Percentiles rank a stretch among this genome's conserved stretches.
Conservation (phyloP, 2,888 invertebrate species). For the Platypus cylindrus region DNA sequence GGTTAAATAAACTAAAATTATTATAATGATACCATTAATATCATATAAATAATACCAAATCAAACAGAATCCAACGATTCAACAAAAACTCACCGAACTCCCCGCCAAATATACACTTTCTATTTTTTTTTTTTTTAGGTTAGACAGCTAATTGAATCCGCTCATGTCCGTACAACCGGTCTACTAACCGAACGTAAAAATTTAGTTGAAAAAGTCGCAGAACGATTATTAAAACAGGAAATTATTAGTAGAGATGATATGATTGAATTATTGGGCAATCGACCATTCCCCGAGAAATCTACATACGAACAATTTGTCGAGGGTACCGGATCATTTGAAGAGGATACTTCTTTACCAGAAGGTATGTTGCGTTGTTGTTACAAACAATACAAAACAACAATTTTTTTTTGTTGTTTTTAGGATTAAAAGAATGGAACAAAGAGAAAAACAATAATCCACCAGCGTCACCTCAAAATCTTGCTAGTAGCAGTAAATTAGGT, state of each 20-base stretch:
- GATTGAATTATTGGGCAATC: slow-evolving; percentile 85
- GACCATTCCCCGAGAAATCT: slow-evolving; percentile 97
- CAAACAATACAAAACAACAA: not conserved
- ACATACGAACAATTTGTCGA: slow-evolving; percentile 99
- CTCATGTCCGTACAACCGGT: slow-evolving; percentile 68
- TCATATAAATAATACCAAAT: no score
- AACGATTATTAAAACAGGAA: slow-evolving; percentile 85
- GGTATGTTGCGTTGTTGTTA: slow-evolving; percentile 37
- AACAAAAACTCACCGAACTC: no score
- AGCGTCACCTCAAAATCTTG: slow-evolving; percentile 2
- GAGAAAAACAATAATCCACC: slow-evolving; percentile 31
- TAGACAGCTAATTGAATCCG: slow-evolving; percentile 56
- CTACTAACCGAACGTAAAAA: slow-evolving; percentile 70
- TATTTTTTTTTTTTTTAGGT: no score
- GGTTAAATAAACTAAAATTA: not conserved
- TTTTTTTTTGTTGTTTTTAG: slow-evolving; percentile 4
- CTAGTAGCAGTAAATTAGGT: no score
- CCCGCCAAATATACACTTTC: no score
- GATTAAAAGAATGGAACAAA: slow-evolving; percentile 86
- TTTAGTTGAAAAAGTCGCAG: slow-evolving; percentile 78
- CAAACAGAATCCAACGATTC: no score
- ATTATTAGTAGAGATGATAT: slow-evolving; percentile 92
- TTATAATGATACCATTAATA: no score
- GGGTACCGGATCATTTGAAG: slow-evolving; percentile 94
- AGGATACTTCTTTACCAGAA: slow-evolving; percentile 88